Evolutionary conservation across 2,888 invertebrate genomes (phyloP).

Genomic region (Tricholauxania praeusta): DNA sequence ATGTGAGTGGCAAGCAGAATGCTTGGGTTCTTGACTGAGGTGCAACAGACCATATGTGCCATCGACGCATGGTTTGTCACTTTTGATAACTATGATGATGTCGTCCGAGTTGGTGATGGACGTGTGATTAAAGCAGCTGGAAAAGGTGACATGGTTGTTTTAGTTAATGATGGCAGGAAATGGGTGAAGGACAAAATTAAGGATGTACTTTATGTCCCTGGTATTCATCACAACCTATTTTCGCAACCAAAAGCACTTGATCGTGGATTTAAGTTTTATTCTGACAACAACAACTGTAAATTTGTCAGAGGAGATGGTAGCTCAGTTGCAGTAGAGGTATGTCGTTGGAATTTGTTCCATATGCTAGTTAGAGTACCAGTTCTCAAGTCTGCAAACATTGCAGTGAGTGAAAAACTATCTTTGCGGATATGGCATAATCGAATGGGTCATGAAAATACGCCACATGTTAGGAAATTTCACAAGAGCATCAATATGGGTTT

Average conservation of each 20-base stretch:
- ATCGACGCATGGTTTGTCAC: no score
- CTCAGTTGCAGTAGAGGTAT: conserved; percentile 37
- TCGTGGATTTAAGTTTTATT: conserved; percentile 4
- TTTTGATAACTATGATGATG: no score
- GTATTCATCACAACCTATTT: not conserved
- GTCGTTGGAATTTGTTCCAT: conserved; percentile 31
- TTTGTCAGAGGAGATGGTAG: not conserved
- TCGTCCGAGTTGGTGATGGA: no score
- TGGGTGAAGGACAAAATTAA: conserved; percentile 16
- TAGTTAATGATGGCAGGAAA: not conserved
- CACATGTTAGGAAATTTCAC: conserved; percentile 35
- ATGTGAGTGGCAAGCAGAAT: no score
- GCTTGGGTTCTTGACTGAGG: no score
- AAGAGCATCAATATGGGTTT: conserved; percentile 31
- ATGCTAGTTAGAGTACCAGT: conserved; percentile 30
- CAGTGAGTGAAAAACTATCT: conserved; percentile 14
- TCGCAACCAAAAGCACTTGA: conserved; percentile 1
- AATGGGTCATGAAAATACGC: conserved; percentile 37
- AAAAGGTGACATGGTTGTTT: conserved; percentile 24
- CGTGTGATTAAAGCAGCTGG: conserved; percentile 12
- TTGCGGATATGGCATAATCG: conserved; percentile 39
- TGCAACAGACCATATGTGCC: no score
- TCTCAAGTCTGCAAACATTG: conserved; percentile 11
- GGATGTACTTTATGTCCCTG: not conserved
- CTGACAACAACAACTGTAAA: conserved; percentile 11